Percentiles rank a stretch among this genome's conserved stretches.
Conservation (phyloP, 1,140 invertebrate genomes). For the Hestina assimilis region DNA sequence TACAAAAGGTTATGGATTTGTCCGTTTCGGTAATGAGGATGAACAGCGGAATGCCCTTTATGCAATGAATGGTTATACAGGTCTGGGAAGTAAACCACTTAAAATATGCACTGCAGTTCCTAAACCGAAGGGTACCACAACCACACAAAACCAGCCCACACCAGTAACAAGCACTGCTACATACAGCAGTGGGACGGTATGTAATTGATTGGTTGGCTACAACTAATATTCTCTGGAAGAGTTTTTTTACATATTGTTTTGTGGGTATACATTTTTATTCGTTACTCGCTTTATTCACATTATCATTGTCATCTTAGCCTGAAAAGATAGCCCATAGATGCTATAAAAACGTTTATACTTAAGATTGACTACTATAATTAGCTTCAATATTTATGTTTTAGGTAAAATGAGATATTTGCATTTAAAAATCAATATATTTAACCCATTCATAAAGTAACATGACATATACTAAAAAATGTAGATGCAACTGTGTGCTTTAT, state of each 20-base stretch:
- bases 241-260: background rate
- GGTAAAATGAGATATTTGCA: too few species aligned
- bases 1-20: constrained; percentile 98
- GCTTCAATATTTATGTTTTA: too few species aligned
- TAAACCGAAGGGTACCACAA: constrained; percentile 82
- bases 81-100: constrained; percentile 89
- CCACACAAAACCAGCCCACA: constrained; percentile 53
- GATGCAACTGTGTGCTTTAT: too few species aligned
- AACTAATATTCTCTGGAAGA: background rate
- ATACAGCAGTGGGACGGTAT: constrained; percentile 62
- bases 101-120: constrained; percentile 95
- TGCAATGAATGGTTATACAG: constrained; percentile 92
- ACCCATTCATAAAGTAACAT: too few species aligned
- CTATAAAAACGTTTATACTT: too few species aligned
- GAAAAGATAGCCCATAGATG: too few species aligned
- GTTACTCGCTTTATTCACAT: too few species aligned
- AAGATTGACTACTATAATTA: too few species aligned
- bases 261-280: too few species aligned
- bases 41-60: constrained; percentile 95
- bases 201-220: constrained; percentile 20
- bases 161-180: constrained; percentile 44
- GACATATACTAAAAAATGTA: too few species aligned
- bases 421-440: too few species aligned
- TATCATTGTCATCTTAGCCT: too few species aligned
- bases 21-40: constrained; percentile 95